These are phyloP conservation scores for Apodemia duryi DNA, from an alignment of 2,888 invertebrate species.

Conservation along the genomic window DNA sequence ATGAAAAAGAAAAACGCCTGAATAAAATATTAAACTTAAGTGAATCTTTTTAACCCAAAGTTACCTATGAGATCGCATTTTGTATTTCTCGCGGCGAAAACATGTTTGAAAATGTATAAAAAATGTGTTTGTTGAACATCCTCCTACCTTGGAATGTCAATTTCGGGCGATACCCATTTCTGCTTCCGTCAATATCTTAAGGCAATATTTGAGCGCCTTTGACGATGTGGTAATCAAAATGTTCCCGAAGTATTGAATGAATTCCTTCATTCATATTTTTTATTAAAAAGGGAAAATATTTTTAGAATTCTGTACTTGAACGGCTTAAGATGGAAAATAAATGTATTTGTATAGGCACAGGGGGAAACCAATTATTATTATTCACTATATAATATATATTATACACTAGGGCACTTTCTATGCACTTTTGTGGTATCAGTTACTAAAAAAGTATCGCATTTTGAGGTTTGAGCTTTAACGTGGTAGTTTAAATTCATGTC, in stretches of 20 bases:
- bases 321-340: too few relatives aligned
- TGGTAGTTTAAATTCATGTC: too few relatives aligned
- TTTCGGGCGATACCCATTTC: conserved; percentile 19
- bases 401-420: too few relatives aligned
- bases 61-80: neutral
- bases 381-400: too few relatives aligned
- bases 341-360: too few relatives aligned
- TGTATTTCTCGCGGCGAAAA: conserved; percentile 2
- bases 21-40: neutral
- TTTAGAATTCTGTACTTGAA: too few relatives aligned
- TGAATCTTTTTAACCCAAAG: neutral
- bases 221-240: conserved; percentile 2
- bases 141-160: conserved; percentile 15
- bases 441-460: too few relatives aligned
- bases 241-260: neutral
- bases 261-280: neutral
- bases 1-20: too few relatives aligned
- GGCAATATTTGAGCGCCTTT: neutral
- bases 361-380: too few relatives aligned
- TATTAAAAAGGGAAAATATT: too few relatives aligned
- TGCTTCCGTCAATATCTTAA: conserved; percentile 7
- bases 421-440: too few relatives aligned
- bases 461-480: too few relatives aligned
- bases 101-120: conserved; percentile 1
- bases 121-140: neutral